phyloP scores from a whole-genome alignment of 2,888 invertebrate species.

The Eremobia ochroleuca region DNA sequence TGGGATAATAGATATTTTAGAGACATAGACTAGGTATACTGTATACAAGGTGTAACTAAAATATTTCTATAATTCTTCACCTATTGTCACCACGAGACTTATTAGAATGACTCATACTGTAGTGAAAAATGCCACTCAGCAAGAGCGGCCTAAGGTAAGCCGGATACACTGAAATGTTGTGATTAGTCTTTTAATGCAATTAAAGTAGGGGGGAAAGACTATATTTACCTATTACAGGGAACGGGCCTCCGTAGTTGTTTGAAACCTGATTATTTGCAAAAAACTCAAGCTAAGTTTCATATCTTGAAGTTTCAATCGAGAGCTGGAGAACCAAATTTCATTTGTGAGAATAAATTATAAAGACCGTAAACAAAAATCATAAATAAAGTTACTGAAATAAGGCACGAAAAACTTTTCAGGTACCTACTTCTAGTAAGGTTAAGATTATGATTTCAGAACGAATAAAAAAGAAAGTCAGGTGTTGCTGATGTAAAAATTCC shows the following conservation, averaged over 20 bases:
- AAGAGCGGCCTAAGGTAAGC: too few relatives aligned
- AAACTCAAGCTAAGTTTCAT: neutral
- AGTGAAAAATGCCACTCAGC: too few relatives aligned
- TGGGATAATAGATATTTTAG: neutral
- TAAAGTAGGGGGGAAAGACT: too few relatives aligned
- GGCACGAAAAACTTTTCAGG: slow-evolving; percentile 13
- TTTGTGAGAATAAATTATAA: neutral
- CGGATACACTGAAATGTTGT: neutral
- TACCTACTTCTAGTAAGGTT: slow-evolving; percentile 14
- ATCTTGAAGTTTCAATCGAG: neutral
- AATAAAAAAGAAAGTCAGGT: slow-evolving; percentile 49
- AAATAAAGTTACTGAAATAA: slow-evolving; percentile 1
- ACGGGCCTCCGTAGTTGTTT: neutral
- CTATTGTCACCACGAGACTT: too few relatives aligned
- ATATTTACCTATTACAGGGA: too few relatives aligned
- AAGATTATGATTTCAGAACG: slow-evolving; percentile 35
- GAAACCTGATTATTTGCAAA: neutral
- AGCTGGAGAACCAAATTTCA: neutral
- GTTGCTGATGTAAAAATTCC: slow-evolving; percentile 44
- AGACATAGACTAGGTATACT: neutral
- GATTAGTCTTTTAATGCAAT: too few relatives aligned
- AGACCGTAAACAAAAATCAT: neutral
- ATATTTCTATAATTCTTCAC: too few relatives aligned
- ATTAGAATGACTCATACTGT: too few relatives aligned
- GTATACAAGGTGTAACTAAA: too few relatives aligned